These are phyloP conservation scores for Setophaga petechia DNA, from an alignment of 2,113 vertebrate genomes.

Conservation along the genomic window DNA sequence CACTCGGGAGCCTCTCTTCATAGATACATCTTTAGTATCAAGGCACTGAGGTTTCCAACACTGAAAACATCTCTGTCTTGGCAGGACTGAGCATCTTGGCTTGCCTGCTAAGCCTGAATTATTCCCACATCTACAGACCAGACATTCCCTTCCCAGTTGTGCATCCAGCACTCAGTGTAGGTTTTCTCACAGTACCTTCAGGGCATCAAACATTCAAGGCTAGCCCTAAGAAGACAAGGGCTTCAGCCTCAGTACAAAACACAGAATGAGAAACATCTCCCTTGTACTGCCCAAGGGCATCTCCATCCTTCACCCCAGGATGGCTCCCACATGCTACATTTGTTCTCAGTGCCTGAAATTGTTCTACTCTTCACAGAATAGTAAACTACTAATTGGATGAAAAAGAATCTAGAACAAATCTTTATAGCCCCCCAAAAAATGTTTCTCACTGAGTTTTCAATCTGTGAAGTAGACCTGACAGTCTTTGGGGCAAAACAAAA, in stretches of 20 bases:
- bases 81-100: background rate
- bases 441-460: background rate
- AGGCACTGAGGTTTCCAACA: background rate
- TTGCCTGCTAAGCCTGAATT: background rate
- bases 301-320: background rate
- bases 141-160: background rate
- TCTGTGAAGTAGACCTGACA: background rate
- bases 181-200: background rate
- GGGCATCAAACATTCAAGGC: background rate
- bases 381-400: background rate
- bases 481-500: background rate
- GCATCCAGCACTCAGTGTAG: background rate
- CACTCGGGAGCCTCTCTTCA: background rate
- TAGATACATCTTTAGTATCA: background rate
- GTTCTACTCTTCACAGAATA: background rate
- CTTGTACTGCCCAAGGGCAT: background rate
- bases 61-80: background rate
- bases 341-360: background rate
- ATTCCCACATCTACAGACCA: background rate
- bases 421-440: background rate
- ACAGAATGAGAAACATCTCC: background rate
- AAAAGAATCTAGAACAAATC: background rate
- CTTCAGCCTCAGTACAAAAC: background rate
- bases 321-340: background rate
- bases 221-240: background rate